A percentile compares a stretch with the other conserved stretches of the same genome.
Conservation (phyloP, 2,888 invertebrate species). For the Beris chalybata region DNA sequence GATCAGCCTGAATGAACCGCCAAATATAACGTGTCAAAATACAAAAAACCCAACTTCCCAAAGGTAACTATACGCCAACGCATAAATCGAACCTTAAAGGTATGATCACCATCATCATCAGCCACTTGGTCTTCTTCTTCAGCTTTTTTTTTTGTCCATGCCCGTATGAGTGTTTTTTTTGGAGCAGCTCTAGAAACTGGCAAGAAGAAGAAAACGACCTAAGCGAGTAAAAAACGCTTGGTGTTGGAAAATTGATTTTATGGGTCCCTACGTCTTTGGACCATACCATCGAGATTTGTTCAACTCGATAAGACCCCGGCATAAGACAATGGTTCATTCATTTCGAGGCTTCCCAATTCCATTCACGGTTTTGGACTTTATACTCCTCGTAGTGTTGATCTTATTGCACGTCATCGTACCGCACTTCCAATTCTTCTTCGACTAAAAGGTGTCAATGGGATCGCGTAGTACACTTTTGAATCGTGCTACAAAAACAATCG, state of each 20-base stretch:
- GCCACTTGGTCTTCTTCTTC: conserved; percentile 3
- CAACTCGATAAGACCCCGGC: conserved; percentile 2
- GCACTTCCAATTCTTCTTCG: conserved; percentile 6
- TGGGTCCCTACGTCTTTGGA: background rate
- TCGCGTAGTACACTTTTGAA: conserved; percentile 1
- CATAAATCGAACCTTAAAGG: conserved; percentile 16
- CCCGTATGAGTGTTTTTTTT: background rate
- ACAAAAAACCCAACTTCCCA: background rate
- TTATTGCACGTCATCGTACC: conserved; percentile 10
- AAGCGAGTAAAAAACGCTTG: background rate
- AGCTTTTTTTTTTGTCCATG: background rate
- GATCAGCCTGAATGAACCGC: conserved; percentile 19
- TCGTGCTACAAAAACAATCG: conserved; percentile 27
- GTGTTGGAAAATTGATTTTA: conserved; percentile 28
- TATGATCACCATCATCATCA: conserved; percentile 15
- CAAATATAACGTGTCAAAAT: conserved; percentile 25
- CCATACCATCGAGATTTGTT: conserved; percentile 7
- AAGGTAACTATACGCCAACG: conserved; percentile 19
- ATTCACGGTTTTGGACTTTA: conserved; percentile 21
- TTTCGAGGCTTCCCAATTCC: conserved; percentile 17
- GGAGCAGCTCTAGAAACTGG: background rate
- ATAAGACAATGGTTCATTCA: conserved; percentile 34
- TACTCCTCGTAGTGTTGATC: conserved; percentile 14
- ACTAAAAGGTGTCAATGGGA: conserved; percentile 33
- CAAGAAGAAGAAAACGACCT: background rate